phyloP scores from a whole-genome alignment of 2,797 vertebrate genomes.

The Molothrus ater region DNA sequence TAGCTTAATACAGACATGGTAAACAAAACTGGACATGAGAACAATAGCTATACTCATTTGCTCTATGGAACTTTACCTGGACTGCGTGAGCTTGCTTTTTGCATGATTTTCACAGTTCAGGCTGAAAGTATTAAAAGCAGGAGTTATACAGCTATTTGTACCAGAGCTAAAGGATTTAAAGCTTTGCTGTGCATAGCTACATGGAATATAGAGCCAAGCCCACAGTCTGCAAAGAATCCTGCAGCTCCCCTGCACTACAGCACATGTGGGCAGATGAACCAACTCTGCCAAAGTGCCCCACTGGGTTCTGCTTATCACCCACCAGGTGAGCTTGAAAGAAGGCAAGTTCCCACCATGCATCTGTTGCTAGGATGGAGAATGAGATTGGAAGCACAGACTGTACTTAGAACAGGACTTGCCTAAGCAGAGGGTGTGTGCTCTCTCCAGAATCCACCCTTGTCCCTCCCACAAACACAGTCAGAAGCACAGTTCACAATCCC shows the following conservation, averaged over 20 bases:
- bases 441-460: not conserved
- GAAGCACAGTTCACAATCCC: not conserved
- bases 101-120: not conserved
- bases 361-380: not conserved
- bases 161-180: not conserved
- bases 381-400: not conserved
- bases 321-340: not conserved
- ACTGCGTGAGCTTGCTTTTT: not conserved
- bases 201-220: not conserved
- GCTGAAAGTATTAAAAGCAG: not conserved
- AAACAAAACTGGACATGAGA: not conserved
- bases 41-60: not conserved
- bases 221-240: not conserved
- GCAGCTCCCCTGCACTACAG: not conserved
- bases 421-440: not conserved
- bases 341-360: not conserved
- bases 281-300: not conserved
- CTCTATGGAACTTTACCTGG: not conserved
- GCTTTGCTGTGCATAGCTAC: not conserved
- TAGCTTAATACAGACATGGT: not conserved
- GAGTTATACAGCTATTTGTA: not conserved
- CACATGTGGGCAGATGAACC: not conserved
- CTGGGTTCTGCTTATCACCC: not conserved
- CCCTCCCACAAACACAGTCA: not conserved
- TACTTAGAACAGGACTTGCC: not conserved